phyloP scores from a whole-genome alignment of 1,140 invertebrate genomes.

The Neomicropteryx cornuta region DNA sequence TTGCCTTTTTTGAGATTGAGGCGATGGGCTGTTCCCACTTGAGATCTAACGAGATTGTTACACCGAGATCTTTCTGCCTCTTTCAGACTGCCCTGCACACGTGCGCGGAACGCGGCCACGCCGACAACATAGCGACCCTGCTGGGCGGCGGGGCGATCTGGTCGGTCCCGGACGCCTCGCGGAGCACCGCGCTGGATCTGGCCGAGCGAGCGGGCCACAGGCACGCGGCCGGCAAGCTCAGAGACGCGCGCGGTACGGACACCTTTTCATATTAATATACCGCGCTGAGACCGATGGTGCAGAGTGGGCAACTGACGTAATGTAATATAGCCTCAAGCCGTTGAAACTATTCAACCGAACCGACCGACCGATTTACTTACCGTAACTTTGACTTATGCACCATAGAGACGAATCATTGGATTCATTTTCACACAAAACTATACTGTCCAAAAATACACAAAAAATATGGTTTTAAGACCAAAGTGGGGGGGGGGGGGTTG shows the following conservation, averaged over 20 bases:
- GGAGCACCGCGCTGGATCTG: slow-evolving; percentile 60
- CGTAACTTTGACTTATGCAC: too few relatives aligned
- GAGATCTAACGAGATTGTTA: too few relatives aligned
- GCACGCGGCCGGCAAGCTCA: slow-evolving; percentile 53
- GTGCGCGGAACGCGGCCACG: slow-evolving; percentile 68
- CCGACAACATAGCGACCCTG: slow-evolving; percentile 55
- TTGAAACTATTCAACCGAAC: not conserved
- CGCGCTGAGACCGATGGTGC: too few relatives aligned
- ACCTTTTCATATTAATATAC: not conserved
- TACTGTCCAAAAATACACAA: too few relatives aligned
- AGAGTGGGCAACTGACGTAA: not conserved
- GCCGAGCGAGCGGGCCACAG: slow-evolving; percentile 62
- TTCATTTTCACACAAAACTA: too few relatives aligned
- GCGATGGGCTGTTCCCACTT: too few relatives aligned
- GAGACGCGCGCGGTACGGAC: slow-evolving; percentile 53
- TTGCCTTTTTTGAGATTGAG: too few relatives aligned
- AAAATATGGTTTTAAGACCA: too few relatives aligned
- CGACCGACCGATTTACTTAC: not conserved
- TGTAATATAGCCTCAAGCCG: not conserved
- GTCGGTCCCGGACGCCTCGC: slow-evolving; percentile 49
- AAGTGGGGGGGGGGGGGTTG: too few relatives aligned
- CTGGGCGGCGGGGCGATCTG: slow-evolving; percentile 58
- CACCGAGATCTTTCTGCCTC: too few relatives aligned
- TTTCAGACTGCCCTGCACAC: slow-evolving; percentile 75
- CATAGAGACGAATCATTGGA: too few relatives aligned